Conservation (phyloP, 2,797 vertebrate genomes). For the Tokudaia tokunoshimensis region DNA sequence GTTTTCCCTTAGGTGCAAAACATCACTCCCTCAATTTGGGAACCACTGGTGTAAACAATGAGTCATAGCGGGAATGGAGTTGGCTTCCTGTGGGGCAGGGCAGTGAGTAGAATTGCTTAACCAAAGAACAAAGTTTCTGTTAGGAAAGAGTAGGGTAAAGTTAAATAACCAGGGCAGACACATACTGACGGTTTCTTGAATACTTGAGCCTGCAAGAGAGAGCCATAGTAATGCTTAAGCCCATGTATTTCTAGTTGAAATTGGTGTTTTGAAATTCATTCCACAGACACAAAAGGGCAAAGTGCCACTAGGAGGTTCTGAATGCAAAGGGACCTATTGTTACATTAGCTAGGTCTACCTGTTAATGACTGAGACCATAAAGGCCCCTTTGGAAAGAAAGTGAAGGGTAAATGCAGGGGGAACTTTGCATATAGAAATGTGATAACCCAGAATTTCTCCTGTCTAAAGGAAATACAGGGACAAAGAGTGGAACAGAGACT, state of each 20-base stretch:
- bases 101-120: conserved; percentile 39
- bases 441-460: background rate
- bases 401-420: conserved; percentile 4
- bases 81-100: background rate
- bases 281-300: conserved; percentile 32
- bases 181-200: background rate
- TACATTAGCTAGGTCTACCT: conserved; percentile 30
- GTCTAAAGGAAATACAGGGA: too few species aligned
- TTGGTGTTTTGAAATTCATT: conserved; percentile 33
- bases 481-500: too few species aligned
- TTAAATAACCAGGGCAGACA: conserved; percentile 1
- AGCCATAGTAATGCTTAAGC: conserved; percentile 12
- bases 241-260: conserved; percentile 42
- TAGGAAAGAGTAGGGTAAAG: conserved; percentile 31
- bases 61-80: background rate
- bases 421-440: conserved; percentile 21
- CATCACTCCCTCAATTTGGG: background rate
- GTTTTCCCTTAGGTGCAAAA: conserved; percentile 16
- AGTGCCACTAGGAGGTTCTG: background rate
- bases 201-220: background rate
- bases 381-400: conserved; percentile 38
- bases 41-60: conserved; percentile 18
- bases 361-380: background rate
- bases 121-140: background rate
- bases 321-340: background rate